Evolutionary conservation across 1,140 invertebrate species (phyloP), one percentile per base, ranked within the genome.

Genomic region (Zaprionus vittiger): DNA sequence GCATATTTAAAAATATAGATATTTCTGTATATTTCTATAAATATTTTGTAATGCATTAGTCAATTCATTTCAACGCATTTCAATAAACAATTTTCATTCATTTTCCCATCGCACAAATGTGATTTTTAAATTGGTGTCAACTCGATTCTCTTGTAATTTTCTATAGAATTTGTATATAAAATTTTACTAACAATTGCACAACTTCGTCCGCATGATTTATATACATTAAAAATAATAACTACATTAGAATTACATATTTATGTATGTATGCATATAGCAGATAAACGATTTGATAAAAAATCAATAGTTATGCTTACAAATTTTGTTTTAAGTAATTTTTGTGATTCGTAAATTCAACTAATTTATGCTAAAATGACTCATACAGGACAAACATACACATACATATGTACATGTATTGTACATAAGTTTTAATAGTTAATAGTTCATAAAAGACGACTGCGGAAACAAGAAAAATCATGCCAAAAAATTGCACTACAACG

Each of bases 111-210:
- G 80, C 72, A 73, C 79, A 76, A 85, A 61, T 70, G 57, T 47
- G 26, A 37, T 67, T 85, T 56, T 75, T 38, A 77, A 73, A 64
- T 76, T 71, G 38, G 37, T 62, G 47, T 56, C 55, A 67, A 68
- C 56, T 56, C 20, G 60, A 69, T 74, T 74, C 73, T 68, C 20
- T 38, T 64, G 71, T 68, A 63, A 72, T 79, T 84, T 78, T 75
- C 44, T 81, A 68, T 85, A 84, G 76, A 77, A 54, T 69, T 77
- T 73, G 57, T 55, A 34, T 64, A 73, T 77, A 77, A 78, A 83
- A 83, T 80, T 87, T 83, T 80, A 78, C 83, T 87, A 87, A 80
- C 73, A 87, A 87, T 87, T 87, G 83, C 83, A 87, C 83, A 87
- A 83, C 71, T 80, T 82, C 68, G 83, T 86, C 80, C 80, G 54